phyloP scores from a whole-genome alignment of 2,113 vertebrate genomes.

The Cavia aperea region DNA sequence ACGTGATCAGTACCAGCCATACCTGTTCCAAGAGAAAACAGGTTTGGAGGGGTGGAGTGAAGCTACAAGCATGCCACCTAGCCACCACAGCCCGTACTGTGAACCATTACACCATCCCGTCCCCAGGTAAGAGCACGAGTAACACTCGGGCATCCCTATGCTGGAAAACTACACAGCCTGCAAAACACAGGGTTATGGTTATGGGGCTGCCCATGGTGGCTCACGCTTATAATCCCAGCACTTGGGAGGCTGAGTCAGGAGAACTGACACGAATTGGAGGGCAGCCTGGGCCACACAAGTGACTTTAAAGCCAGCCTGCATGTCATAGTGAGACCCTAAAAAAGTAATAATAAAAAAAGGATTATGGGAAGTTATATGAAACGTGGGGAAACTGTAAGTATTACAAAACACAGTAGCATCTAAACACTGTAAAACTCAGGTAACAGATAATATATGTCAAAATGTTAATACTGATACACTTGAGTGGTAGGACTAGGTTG shows the following conservation, averaged over 20 bases:
- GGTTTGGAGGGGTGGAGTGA: not conserved
- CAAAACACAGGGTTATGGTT: not conserved
- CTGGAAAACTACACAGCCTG: not conserved
- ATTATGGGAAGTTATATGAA: not conserved
- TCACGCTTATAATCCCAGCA: not conserved
- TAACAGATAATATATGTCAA: not conserved
- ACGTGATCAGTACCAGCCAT: not conserved
- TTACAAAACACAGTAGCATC: not conserved
- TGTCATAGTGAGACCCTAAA: not conserved
- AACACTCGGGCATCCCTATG: not conserved
- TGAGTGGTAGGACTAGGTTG: not conserved
- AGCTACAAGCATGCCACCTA: not conserved
- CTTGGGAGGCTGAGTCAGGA: not conserved
- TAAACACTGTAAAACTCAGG: not conserved
- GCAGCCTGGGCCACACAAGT: not conserved
- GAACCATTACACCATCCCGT: not conserved
- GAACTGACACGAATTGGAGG: not conserved
- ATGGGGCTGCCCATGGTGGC: not conserved
- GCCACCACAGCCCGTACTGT: not conserved
- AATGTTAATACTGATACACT: not conserved
- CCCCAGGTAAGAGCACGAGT: not conserved
- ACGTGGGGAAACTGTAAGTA: not conserved
- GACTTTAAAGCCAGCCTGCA: not conserved
- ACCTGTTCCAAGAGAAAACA: not conserved
- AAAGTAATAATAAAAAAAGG: not conserved